Evolutionary conservation across 2,888 invertebrate genomes (phyloP).

Genomic region (Podabrus alpinus): DNA sequence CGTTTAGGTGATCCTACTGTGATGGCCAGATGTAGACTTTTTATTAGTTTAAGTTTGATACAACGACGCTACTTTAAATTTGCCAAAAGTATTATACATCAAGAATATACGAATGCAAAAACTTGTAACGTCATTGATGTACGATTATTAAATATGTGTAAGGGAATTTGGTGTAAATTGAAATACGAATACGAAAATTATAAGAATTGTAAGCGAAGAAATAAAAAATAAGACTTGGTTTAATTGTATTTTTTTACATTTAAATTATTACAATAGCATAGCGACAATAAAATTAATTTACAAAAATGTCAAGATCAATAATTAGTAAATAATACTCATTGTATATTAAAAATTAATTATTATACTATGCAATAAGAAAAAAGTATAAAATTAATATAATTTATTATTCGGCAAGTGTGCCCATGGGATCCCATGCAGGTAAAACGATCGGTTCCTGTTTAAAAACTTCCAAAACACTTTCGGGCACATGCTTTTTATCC

Average conservation of each 20-base stretch:
- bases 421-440: constrained; percentile 96
- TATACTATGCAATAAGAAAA: not conserved
- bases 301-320: constrained; percentile 1
- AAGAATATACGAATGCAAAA: constrained; percentile 59
- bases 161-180: constrained; percentile 84
- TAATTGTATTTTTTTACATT: not conserved
- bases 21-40: constrained; percentile 82
- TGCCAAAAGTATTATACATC: constrained; percentile 66
- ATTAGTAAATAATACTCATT: constrained; percentile 1
- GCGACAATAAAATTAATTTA: not conserved
- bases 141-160: constrained; percentile 78
- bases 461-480: constrained; percentile 75
- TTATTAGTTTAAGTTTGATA: constrained; percentile 83
- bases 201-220: constrained; percentile 21
- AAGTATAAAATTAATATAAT: not conserved
- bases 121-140: constrained; percentile 58
- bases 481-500: constrained; percentile 80
- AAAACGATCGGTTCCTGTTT: constrained; percentile 75
- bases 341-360: constrained; percentile 1
- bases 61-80: constrained; percentile 73
- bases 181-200: constrained; percentile 60
- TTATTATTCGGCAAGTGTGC: constrained; percentile 64
- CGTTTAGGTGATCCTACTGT: constrained; percentile 81
- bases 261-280: not conserved
- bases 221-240: not conserved